Conservation (phyloP, 1,140 invertebrate genomes). For the Branchinecta lindahli region DNA sequence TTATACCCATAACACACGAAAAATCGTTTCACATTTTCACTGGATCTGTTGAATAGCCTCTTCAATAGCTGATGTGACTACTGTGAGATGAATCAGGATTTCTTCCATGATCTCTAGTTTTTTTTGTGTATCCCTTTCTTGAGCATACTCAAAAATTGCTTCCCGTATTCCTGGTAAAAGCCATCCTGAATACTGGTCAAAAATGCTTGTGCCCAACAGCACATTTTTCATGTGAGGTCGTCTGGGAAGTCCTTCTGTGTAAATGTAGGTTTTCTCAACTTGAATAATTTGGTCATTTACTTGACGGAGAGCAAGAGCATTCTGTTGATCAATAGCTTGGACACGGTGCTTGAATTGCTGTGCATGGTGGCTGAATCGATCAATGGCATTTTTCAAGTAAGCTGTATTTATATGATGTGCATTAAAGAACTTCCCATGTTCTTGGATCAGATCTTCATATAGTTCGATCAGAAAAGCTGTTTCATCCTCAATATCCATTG, state of each 20-base stretch:
- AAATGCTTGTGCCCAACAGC: constrained; percentile 17
- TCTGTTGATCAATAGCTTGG: not conserved
- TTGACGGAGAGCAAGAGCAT: constrained; percentile 27
- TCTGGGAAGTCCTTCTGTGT: constrained; percentile 30
- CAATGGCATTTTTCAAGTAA: constrained; percentile 14
- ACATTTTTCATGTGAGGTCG: constrained; percentile 20
- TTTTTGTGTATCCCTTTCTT: not conserved
- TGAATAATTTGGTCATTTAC: constrained; percentile 36
- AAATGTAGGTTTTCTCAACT: constrained; percentile 35
- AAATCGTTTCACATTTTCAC: too few species aligned
- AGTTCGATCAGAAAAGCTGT: constrained; percentile 4
- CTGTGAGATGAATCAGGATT: not conserved
- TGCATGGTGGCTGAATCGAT: constrained; percentile 13
- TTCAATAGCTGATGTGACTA: not conserved
- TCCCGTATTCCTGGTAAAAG: constrained; percentile 16
- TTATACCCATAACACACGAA: too few species aligned
- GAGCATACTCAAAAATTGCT: constrained; percentile 11
- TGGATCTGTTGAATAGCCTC: not conserved
- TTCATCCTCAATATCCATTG: constrained; percentile 11
- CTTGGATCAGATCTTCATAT: constrained; percentile 11
- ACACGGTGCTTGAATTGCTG: constrained; percentile 10
- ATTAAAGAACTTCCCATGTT: constrained; percentile 14
- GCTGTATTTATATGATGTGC: constrained; percentile 11
- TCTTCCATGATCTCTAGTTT: constrained; percentile 12
- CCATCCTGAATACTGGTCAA: constrained; percentile 18